Conservation (phyloP, 1,140 invertebrate species). For the Drosophila punjabiensis region DNA sequence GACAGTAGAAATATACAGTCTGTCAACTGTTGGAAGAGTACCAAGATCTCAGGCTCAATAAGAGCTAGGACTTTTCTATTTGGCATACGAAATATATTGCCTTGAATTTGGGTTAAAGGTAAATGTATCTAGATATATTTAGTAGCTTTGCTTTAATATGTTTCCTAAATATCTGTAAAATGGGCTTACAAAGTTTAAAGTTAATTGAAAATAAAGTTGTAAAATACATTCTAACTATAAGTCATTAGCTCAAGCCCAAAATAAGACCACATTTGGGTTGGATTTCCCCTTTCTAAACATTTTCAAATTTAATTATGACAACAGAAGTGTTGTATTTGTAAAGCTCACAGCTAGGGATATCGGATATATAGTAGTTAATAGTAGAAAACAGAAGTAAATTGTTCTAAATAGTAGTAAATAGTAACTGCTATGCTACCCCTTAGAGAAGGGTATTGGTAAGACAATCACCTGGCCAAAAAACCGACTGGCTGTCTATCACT, state of each 20-base stretch:
- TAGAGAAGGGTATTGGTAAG: constrained; percentile 3
- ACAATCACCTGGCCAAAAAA: constrained; percentile 21
- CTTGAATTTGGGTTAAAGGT: neutral
- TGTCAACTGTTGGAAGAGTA: neutral
- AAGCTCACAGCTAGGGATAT: too few relatives aligned
- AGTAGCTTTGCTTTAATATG: neutral
- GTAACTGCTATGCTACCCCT: neutral
- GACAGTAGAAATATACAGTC: neutral
- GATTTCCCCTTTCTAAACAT: too few relatives aligned
- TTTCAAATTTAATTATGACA: too few relatives aligned
- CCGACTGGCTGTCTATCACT: constrained; percentile 33
- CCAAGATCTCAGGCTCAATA: neutral
- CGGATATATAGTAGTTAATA: too few relatives aligned
- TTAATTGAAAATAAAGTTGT: neutral
- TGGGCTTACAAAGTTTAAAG: neutral
- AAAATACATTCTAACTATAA: too few relatives aligned
- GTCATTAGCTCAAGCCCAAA: too few relatives aligned
- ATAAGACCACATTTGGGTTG: too few relatives aligned
- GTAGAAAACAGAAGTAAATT: too few relatives aligned
- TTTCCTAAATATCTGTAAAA: neutral
- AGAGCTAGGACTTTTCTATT: neutral
- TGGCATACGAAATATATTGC: neutral
- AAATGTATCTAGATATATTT: neutral
- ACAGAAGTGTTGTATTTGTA: too few relatives aligned
- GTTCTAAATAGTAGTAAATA: neutral